Evolutionary conservation across 53 echinoderm and acorn worm genomes (phyloP).

Genomic region (Henricia sp.): DNA sequence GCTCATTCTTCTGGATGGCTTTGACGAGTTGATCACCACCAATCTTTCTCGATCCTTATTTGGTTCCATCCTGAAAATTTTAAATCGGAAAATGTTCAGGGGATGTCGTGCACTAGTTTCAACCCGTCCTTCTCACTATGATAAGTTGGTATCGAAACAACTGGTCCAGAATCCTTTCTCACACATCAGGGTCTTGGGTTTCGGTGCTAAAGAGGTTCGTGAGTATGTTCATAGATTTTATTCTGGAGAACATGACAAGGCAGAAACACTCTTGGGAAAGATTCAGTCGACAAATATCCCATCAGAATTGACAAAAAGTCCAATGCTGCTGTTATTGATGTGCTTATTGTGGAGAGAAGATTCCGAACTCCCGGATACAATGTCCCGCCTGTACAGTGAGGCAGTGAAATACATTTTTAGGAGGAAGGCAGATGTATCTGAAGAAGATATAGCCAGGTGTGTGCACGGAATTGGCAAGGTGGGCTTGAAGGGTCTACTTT

Average conservation of each 20-base stretch:
- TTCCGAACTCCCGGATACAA: neutral
- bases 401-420: neutral
- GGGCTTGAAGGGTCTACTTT: too few relatives aligned
- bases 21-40: constrained; percentile 26
- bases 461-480: too few relatives aligned
- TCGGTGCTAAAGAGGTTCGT: neutral
- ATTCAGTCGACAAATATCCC: neutral
- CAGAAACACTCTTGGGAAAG: neutral
- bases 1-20: constrained; percentile 39
- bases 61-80: constrained; percentile 18
- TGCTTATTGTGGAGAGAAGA: constrained; percentile 11
- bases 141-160: neutral
- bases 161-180: constrained; percentile 9
- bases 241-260: neutral
- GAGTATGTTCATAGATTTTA: constrained; percentile 12
- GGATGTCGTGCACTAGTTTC: constrained; percentile 9
- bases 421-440: constrained; percentile 1
- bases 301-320: neutral
- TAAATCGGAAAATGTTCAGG: neutral
- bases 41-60: neutral
- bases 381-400: neutral
- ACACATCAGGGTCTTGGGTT: constrained; percentile 1
- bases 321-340: constrained; percentile 15
- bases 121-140: constrained; percentile 47
- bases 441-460: too few relatives aligned